Evolutionary conservation across 2,797 vertebrate species (phyloP).

Genomic region (Clarias platycephalus): DNA sequence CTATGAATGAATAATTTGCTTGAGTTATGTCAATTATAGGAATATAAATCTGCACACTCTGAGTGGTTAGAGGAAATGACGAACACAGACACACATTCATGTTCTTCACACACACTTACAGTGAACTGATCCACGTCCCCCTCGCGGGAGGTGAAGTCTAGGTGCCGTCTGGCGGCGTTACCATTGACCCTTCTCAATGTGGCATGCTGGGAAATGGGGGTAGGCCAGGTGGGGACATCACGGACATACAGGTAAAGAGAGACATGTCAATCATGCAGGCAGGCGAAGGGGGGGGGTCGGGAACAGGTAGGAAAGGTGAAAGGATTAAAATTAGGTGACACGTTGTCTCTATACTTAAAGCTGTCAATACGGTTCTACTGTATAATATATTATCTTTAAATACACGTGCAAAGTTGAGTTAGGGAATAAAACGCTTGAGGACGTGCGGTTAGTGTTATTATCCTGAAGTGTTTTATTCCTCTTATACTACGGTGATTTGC

Average conservation of each 20-base stretch:
- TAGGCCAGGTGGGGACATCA: slow-evolving; percentile 52
- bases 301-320: slow-evolving; percentile 12
- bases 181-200: slow-evolving; percentile 73
- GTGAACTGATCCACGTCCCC: slow-evolving; percentile 79
- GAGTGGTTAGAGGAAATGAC: background rate
- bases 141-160: slow-evolving; percentile 79
- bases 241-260: slow-evolving; percentile 62
- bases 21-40: background rate
- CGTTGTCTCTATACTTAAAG: too few relatives aligned
- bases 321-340: background rate
- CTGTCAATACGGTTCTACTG: background rate
- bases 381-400: background rate
- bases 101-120: slow-evolving; percentile 76
- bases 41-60: background rate
- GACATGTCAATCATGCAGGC: slow-evolving; percentile 46
- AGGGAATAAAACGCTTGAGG: background rate
- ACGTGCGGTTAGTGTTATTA: background rate
- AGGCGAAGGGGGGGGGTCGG: slow-evolving; percentile 33
- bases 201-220: slow-evolving; percentile 76
- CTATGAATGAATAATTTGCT: background rate
- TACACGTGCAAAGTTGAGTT: background rate
- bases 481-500: background rate
- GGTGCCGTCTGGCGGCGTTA: slow-evolving; percentile 76
- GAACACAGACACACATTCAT: slow-evolving; percentile 7
- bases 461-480: background rate